Percentiles rank a stretch among this genome's conserved stretches.
phyloP scores from a whole-genome alignment of 2,888 invertebrate genomes.

The Eupithecia dodoneata region DNA sequence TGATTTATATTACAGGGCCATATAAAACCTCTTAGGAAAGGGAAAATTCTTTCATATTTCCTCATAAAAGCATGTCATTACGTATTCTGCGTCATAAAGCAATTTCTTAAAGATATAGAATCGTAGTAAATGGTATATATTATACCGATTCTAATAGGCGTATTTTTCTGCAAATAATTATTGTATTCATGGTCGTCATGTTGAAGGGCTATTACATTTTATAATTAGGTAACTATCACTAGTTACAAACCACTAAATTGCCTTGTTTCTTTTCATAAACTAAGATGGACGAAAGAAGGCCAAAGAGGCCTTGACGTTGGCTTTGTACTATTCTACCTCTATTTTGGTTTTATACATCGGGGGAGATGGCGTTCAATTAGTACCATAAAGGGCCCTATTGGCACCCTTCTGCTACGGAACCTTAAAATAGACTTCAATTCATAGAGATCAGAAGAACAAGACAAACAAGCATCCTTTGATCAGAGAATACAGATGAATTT shows the following conservation, averaged over 20 bases:
- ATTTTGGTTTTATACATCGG: not conserved
- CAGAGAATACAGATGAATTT: not conserved
- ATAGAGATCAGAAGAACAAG: not conserved
- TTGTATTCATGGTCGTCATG: not conserved
- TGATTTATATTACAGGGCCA: conserved; percentile 64
- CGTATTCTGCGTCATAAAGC: conserved; percentile 36
- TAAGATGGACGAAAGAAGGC: not conserved
- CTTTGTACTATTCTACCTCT: not conserved
- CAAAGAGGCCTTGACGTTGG: not conserved
- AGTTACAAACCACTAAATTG: not conserved
- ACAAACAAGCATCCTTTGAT: not conserved
- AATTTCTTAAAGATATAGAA: conserved; percentile 39
- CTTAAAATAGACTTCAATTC: not conserved
- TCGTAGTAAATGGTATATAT: conserved; percentile 15
- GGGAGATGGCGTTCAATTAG: not conserved
- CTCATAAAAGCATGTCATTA: conserved; percentile 41
- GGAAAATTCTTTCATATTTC: conserved; percentile 51
- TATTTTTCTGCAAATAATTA: conserved; percentile 1
- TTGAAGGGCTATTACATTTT: not conserved
- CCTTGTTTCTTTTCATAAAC: not conserved
- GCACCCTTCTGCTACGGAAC: not conserved
- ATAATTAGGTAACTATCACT: not conserved
- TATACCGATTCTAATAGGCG: not conserved
- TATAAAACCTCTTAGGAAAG: conserved; percentile 50
- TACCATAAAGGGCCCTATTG: not conserved